Base-by-base conservation (phyloP, 2,113 vertebrate species). In the Antennarius striatus region DNA sequence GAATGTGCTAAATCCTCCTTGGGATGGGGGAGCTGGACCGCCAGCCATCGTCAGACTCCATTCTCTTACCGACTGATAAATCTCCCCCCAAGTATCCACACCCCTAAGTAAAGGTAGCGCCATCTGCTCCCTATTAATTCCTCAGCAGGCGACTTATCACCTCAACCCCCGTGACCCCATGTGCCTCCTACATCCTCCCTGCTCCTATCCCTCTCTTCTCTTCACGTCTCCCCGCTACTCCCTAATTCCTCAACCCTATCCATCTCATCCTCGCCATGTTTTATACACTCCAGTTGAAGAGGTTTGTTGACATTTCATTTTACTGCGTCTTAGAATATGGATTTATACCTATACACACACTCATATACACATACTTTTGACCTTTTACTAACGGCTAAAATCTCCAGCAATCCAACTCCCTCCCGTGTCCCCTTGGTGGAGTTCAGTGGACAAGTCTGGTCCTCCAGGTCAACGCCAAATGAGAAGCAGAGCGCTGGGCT, bases 71-170 rank as follows among this genome's bases (percentile, higher is more conserved):
- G 86, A 88, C 85, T 79, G 89, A 90, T 90, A 86, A 87, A 92
- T 92, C 78, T 88, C 81, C 74, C 68, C 53, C 48, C 57, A 78
- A 45, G 71, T 60, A 81, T 88, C 81, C 77, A 72, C 79, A 86
- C 78, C 81, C 77, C 88, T 87, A 86, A 86, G 90, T 75, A 91
- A 88, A 91, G 90, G 90, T 91, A 90, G 83, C 84, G 28, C 86
- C 90, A 91, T 90, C 90, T 91, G 90, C 81, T 89, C 79, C 83
- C 82, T 85, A 91, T 91, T 91, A 91, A 91, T 91, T 91, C 89
- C 79, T 77, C 85, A 81, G 85, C 89, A 90, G 86, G 86, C 85
- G 86, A 91, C 90, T 90, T 91, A 90, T 91, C 89, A 89, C 89
- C 87, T 87, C 82, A 71, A 89, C 86, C 89, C 73, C 57, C 1